These are phyloP conservation scores for Diabrotica virgifera DNA, from an alignment of 1,140 invertebrate genomes.

Conservation along the genomic window DNA sequence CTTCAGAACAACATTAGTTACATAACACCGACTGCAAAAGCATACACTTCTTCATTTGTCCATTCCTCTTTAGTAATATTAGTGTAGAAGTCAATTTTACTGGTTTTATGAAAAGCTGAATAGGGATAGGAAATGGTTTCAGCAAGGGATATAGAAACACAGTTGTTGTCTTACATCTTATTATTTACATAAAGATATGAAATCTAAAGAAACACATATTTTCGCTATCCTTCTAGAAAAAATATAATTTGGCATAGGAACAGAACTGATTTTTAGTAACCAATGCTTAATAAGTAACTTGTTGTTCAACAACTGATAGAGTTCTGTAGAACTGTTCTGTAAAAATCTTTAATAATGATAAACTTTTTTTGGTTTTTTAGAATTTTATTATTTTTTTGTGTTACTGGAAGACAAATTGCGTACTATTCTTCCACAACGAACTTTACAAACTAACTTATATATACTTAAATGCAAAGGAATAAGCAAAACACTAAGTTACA, in stretches of 20 bases:
- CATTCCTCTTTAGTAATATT: no score
- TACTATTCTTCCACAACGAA: slow-evolving; percentile 43
- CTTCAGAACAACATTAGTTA: no score
- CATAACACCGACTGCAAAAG: no score
- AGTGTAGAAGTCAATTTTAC: no score
- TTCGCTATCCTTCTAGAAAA: slow-evolving; percentile 11
- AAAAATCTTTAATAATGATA: background rate
- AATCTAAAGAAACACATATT: slow-evolving; percentile 12
- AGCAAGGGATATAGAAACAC: background rate
- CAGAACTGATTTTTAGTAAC: slow-evolving; percentile 9
- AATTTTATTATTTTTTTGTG: slow-evolving; percentile 40
- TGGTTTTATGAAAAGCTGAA: background rate
- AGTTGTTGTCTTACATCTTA: slow-evolving; percentile 6
- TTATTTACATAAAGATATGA: slow-evolving; percentile 17
- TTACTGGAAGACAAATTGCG: slow-evolving; percentile 43
- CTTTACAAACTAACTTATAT: slow-evolving; percentile 40
- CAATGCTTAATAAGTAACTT: background rate
- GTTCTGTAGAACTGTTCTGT: background rate
- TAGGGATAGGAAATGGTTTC: background rate
- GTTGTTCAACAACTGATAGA: background rate
- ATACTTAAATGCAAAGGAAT: slow-evolving; percentile 40
- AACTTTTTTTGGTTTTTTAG: slow-evolving; percentile 7
- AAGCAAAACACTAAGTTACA: slow-evolving; percentile 37
- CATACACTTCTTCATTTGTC: no score
- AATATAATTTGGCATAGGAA: slow-evolving; percentile 17